Base-by-base conservation (phyloP, 2,113 vertebrate species). In the Solea solea region DNA sequence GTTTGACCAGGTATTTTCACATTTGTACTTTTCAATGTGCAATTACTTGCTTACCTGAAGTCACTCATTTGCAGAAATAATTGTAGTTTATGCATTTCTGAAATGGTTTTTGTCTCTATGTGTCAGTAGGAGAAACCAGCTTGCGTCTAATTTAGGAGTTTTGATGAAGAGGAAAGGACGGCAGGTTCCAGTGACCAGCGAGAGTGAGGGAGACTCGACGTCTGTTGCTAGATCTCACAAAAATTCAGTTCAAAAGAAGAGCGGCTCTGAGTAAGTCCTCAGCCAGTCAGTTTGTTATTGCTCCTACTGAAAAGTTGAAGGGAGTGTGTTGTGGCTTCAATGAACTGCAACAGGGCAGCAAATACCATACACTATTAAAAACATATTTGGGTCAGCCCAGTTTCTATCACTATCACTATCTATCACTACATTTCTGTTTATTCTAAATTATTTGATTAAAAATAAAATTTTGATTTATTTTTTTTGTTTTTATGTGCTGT, bases 181-280 rank as follows among this genome's bases (percentile, higher is more conserved):
- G 12, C 13, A 44, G 3, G 1, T 21, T 7, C 13, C 69, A 54
- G 62, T 46, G 27, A 88, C 53, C 59, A 87, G 80, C 0, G 72
- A 84, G 49, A 88, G 81, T 59, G 83, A 88, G 3, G 74, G 63
- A 9, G 84, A 90, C 15, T 75, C 79, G 11, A 53, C 0, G 0
- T 28, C 52, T 41, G 40, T 53, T 34, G 15, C 28, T 14, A 78
- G 69, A 27, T 0, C 14, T 4, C 27, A 15, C 12, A 65, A 45
- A 45, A 64, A 9, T 2, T 59, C 21, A 11, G 21, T 52, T 54
- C 28, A 72, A 45, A 40, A 41, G 12, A 73, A 57, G 41, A 72
- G 39, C 48, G 16, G 60, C 28, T 61, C 70, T 2, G 68, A 34
- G 86, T 89, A 83, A 82, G 84, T 67, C 39, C 25, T 58, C 0